Base-by-base conservation (phyloP, 2,888 invertebrate species). In the Chymomyza procnemis region DNA sequence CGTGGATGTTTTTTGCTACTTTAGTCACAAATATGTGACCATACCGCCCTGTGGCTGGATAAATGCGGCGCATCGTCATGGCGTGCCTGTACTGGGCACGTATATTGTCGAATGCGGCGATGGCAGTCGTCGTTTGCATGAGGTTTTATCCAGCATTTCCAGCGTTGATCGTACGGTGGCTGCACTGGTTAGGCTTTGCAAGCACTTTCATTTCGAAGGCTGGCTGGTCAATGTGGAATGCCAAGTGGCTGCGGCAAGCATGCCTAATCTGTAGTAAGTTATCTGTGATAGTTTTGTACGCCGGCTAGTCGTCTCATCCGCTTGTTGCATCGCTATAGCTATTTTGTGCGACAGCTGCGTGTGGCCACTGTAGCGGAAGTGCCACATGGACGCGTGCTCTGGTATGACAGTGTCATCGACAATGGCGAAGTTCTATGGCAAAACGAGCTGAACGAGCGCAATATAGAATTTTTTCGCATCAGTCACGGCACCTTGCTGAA, bases 221-320 rank as follows among this genome's bases (percentile, higher is more conserved):
- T 99, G 98, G 96, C 93, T 99, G n/a, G 91, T 99, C 22, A 99
- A 99, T 89, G 93, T 99, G 71, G 99, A 99, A 91, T 98, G 98
- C 89, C 90, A 92, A n/a, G n/a, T n/a, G n/a, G n/a, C 58, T 1
- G 34, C 34, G 12, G 1, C 9, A 59, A 69, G 76, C 30, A 78
- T 90, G 78, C 75, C 85, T 3, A 88, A 87, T 67, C 80, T 90
- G 22, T 76, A 80, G 90, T 90, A 73, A 88, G 26, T 26, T n/a
- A n/a, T n/a, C n/a, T n/a, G n/a, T n/a, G n/a, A n/a, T n/a, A n/a
- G n/a, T n/a, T n/a, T n/a, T n/a, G n/a, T n/a, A n/a, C n/a, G n/a
- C n/a, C n/a, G n/a, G n/a, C n/a, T n/a, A n/a, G n/a, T n/a, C 34
- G n/a, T 30, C 47, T 34, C 22, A 52, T 50, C 50, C n/a, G n/a